Conservation (phyloP, 2,888 invertebrate genomes). For the Dasypolia templi region DNA sequence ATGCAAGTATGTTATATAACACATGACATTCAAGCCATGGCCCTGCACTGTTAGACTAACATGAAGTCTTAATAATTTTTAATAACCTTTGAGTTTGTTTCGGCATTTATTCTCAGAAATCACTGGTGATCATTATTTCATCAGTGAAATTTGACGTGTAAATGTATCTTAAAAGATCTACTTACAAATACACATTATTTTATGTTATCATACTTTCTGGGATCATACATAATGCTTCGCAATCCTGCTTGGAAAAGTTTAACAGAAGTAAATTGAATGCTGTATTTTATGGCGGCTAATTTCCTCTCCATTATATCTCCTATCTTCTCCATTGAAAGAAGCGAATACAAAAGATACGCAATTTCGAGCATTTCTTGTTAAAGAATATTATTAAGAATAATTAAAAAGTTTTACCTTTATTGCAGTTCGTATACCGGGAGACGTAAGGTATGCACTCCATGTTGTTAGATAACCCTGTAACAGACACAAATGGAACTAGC, state of each 20-base stretch:
- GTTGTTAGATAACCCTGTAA: constrained; percentile 46
- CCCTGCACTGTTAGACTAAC: too few species aligned
- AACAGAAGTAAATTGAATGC: background rate
- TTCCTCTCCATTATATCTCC: too few species aligned
- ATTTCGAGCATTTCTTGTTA: background rate
- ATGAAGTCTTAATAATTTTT: too few species aligned
- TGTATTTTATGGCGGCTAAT: background rate
- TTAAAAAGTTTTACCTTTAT: constrained; percentile 75
- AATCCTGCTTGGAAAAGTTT: background rate
- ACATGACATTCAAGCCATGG: too few species aligned
- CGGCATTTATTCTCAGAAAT: too few species aligned
- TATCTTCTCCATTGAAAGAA: background rate
- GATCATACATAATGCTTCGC: background rate
- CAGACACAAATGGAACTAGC: constrained; percentile 65
- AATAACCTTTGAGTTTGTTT: too few species aligned
- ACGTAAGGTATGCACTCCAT: constrained; percentile 80
- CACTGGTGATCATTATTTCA: too few species aligned
- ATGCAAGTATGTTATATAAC: background rate
- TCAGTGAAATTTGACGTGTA: too few species aligned
- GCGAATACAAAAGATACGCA: background rate
- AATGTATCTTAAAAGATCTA: too few species aligned
- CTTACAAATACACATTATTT: too few species aligned
- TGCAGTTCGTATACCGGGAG: constrained; percentile 80
- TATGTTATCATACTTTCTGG: background rate
- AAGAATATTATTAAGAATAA: background rate